Evolutionary conservation across 2,113 vertebrate species (phyloP).

Genomic region (Sclerurus mexicanus): DNA sequence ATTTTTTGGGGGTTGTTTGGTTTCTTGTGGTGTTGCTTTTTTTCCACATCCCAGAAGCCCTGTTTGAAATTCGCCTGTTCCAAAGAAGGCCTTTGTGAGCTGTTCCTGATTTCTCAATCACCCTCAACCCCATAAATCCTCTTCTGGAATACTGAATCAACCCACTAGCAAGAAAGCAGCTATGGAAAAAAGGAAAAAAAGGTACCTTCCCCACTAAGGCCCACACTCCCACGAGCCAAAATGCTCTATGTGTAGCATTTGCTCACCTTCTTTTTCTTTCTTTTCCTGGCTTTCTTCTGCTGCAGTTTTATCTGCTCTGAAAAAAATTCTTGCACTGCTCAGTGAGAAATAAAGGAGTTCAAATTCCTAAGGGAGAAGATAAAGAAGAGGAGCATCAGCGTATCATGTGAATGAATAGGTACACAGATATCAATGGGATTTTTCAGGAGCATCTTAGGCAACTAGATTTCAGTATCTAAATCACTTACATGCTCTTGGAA

Average conservation of each 20-base stretch:
- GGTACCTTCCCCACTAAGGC: neutral
- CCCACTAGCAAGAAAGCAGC: neutral
- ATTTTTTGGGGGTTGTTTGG: neutral
- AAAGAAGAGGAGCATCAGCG: neutral
- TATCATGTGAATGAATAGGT: neutral
- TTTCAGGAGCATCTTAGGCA: neutral
- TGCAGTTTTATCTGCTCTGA: conserved; percentile 96
- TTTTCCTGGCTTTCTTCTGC: conserved; percentile 96
- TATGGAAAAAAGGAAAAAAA: neutral
- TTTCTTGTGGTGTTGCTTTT: neutral
- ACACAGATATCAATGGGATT: neutral
- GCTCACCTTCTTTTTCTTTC: conserved; percentile 89
- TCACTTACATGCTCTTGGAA: neutral
- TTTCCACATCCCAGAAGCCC: neutral
- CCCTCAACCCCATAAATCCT: neutral
- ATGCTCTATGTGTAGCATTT: accelerated
- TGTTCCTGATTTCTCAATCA: neutral
- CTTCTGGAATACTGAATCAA: neutral
- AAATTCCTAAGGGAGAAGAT: conserved; percentile 85
- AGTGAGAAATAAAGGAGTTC: conserved; percentile 97
- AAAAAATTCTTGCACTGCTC: conserved; percentile 98
- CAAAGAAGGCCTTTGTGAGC: neutral
- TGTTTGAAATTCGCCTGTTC: neutral
- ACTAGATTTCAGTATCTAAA: neutral
- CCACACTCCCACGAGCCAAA: neutral